Percentiles rank a stretch among this genome's conserved stretches.
phyloP scores from a whole-genome alignment of 1,140 invertebrate genomes.

The Pantala flavescens region DNA sequence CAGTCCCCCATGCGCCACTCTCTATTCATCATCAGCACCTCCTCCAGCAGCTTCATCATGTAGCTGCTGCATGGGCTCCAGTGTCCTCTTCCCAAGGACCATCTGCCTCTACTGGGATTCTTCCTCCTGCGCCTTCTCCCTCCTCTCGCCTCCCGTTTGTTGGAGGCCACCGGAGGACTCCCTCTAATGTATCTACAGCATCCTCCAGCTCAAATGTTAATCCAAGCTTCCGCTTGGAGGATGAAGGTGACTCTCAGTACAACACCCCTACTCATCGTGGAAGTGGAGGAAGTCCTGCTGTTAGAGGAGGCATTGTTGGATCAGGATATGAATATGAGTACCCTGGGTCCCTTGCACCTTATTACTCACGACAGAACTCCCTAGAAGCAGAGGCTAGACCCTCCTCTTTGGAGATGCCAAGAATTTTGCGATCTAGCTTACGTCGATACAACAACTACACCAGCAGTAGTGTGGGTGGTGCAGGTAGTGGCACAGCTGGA shows the following conservation, averaged over 20 bases:
- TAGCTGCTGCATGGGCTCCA: constrained; percentile 23
- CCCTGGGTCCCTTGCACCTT: constrained; percentile 23
- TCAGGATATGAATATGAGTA: not conserved
- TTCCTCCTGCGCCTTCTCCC: not conserved
- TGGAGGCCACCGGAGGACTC: constrained; percentile 47
- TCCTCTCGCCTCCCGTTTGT: constrained; percentile 24
- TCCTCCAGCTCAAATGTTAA: constrained; percentile 40
- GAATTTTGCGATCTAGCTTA: constrained; percentile 56
- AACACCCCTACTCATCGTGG: constrained; percentile 27
- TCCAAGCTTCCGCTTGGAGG: constrained; percentile 53
- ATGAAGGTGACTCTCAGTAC: constrained; percentile 43
- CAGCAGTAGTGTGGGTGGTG: constrained; percentile 19
- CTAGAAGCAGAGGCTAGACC: constrained; percentile 54
- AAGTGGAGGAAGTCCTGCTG: constrained; percentile 14
- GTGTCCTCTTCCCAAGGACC: not conserved
- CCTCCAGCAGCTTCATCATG: constrained; percentile 25
- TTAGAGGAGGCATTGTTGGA: not conserved
- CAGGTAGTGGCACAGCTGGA: constrained; percentile 17
- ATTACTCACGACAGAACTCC: constrained; percentile 45
- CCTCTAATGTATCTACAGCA: constrained; percentile 58
- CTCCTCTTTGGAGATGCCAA: constrained; percentile 50
- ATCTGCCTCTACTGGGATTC: not conserved
- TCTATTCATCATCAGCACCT: constrained; percentile 14
- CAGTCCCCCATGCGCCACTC: not conserved
- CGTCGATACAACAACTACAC: constrained; percentile 52